Evolutionary conservation across 2,113 vertebrate species (phyloP).

Genomic region (Burhinus bistriatus): DNA sequence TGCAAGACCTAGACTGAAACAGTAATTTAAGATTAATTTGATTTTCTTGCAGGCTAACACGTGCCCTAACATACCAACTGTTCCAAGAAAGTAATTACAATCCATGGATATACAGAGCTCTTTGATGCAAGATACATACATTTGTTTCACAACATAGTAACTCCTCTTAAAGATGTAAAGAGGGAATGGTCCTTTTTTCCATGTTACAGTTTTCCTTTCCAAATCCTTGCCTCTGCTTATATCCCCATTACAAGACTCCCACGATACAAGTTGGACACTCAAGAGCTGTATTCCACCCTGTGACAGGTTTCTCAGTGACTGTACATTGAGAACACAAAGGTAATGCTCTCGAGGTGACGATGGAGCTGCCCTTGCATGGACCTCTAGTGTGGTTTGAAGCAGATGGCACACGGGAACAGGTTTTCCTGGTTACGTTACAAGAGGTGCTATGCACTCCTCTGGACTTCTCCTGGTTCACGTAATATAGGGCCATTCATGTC

Average conservation of each 20-base stretch:
- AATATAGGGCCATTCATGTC: background rate
- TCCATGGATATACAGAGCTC: background rate
- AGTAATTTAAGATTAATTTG: background rate
- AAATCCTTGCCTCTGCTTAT: background rate
- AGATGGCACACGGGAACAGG: no score
- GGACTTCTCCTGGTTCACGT: background rate
- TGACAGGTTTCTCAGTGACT: background rate
- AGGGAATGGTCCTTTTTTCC: background rate
- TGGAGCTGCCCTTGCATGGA: background rate
- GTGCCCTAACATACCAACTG: background rate
- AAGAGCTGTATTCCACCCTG: background rate
- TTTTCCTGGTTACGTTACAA: background rate
- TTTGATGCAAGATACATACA: background rate
- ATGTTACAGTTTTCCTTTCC: background rate
- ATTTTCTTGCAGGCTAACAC: background rate
- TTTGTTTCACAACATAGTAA: background rate
- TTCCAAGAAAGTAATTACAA: background rate
- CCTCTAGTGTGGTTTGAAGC: background rate
- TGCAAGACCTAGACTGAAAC: background rate
- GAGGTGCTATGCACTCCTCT: background rate
- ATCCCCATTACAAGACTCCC: background rate
- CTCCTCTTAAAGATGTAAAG: background rate
- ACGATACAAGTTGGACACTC: accelerated
- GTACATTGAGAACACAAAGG: background rate
- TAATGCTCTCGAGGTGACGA: background rate